Evolutionary conservation across 2,888 invertebrate genomes (phyloP).

Genomic region (Emmelina monodactyla): DNA sequence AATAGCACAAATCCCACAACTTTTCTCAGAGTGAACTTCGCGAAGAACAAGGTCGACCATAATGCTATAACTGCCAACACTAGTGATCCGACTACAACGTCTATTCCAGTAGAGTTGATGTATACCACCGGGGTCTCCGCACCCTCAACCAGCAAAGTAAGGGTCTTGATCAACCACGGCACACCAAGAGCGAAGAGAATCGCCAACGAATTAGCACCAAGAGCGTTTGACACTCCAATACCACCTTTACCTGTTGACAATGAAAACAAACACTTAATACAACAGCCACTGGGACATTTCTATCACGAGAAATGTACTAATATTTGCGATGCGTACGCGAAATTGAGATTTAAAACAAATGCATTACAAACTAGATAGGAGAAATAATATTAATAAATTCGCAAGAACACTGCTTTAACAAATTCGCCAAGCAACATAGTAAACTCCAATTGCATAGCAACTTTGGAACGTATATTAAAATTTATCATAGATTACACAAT

Average conservation of each 20-base stretch:
- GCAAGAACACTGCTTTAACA: too few relatives aligned
- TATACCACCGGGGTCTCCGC: conserved; percentile 58
- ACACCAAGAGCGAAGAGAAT: conserved; percentile 83
- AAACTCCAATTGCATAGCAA: too few relatives aligned
- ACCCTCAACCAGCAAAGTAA: conserved; percentile 56
- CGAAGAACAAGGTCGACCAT: conserved; percentile 72
- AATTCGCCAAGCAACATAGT: too few relatives aligned
- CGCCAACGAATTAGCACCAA: conserved; percentile 87
- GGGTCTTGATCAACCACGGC: conserved; percentile 84
- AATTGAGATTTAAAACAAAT: too few relatives aligned
- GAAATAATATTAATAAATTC: too few relatives aligned
- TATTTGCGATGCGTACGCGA: too few relatives aligned
- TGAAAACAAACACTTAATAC: too few relatives aligned
- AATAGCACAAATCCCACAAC: conserved; percentile 73
- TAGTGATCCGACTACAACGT: conserved; percentile 82
- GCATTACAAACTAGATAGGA: too few relatives aligned
- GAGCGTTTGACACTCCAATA: conserved; percentile 86
- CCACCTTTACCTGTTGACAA: conserved; percentile 85
- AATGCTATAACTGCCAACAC: conserved; percentile 76
- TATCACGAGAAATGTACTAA: too few relatives aligned
- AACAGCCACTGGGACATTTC: too few relatives aligned
- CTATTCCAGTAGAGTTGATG: conserved; percentile 81
- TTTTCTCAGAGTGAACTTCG: conserved; percentile 75
- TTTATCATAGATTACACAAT: too few relatives aligned
- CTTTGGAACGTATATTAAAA: too few relatives aligned